A percentile compares a stretch with the other conserved stretches of the same genome.
Conservation (phyloP, 2,888 invertebrate species). For the Drosophila infuscata region DNA sequence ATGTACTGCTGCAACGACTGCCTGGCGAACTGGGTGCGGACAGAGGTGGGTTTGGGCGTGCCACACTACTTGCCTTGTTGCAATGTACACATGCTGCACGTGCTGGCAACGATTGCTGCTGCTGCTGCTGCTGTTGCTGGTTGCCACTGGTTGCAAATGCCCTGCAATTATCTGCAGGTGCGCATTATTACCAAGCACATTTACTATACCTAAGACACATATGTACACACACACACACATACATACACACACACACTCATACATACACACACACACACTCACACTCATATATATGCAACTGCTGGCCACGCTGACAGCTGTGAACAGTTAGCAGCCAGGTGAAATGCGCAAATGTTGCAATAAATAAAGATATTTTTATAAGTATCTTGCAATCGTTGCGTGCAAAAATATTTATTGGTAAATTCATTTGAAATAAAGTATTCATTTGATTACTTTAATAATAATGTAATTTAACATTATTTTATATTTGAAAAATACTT, state of each 20-base stretch:
- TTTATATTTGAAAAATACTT: neutral
- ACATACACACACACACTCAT: too few relatives aligned
- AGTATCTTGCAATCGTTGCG: constrained; percentile 6
- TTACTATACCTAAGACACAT: constrained; percentile 38
- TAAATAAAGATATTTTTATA: neutral
- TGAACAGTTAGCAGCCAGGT: constrained; percentile 33
- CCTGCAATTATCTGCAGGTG: constrained; percentile 61
- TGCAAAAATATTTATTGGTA: constrained; percentile 1
- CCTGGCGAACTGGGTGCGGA: constrained; percentile 13
- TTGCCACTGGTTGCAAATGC: constrained; percentile 59
- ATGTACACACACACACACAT: neutral
- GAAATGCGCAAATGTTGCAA: constrained; percentile 5
- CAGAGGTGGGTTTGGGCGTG: neutral
- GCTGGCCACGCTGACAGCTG: constrained; percentile 29
- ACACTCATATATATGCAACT: neutral
- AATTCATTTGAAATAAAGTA: neutral
- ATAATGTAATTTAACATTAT: neutral
- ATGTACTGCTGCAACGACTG: constrained; percentile 69
- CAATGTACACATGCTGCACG: constrained; percentile 59
- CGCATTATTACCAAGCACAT: constrained; percentile 58
- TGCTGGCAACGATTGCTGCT: constrained; percentile 23
- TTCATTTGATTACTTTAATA: neutral
- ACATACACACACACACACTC: neutral
- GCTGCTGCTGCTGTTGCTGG: constrained; percentile 13
- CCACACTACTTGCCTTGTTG: constrained; percentile 19